Conservation (phyloP, 1,140 invertebrate genomes). For the Proales similis region DNA sequence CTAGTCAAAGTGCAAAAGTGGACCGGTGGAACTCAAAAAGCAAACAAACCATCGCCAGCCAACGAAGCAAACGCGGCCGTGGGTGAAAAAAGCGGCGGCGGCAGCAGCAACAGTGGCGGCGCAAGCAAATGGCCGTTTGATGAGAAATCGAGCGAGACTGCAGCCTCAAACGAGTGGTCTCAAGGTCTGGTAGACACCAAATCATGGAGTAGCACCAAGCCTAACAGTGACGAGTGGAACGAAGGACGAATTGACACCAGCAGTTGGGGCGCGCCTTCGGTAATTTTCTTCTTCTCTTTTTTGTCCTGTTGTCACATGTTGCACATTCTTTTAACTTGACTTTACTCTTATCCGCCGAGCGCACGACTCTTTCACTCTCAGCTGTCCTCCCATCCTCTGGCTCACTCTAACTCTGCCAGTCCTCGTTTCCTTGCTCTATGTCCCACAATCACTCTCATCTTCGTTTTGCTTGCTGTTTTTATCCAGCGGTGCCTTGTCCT, state of each 20-base stretch:
- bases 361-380: no score
- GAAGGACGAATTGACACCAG: conserved; percentile 29
- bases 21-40: background rate
- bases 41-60: background rate
- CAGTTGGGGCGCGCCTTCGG: conserved; percentile 8
- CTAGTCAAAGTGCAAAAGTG: conserved; percentile 14
- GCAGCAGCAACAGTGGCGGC: background rate
- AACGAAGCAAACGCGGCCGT: conserved; percentile 1
- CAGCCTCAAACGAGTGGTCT: background rate
- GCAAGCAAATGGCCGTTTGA: background rate
- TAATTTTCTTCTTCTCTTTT: conserved; percentile 3
- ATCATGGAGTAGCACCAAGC: conserved; percentile 6
- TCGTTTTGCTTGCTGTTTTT: no score
- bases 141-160: background rate
- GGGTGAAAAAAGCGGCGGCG: background rate
- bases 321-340: no score
- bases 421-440: no score
- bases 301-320: no score
- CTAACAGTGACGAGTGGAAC: conserved; percentile 24
- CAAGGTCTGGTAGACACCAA: conserved; percentile 26
- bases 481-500: no score
- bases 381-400: no score
- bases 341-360: no score
- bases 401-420: no score
- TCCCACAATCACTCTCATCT: no score